Evolutionary conservation across 1,140 invertebrate species (phyloP), one percentile per base, ranked within the genome.

Genomic region (Drosophila navojoa): DNA sequence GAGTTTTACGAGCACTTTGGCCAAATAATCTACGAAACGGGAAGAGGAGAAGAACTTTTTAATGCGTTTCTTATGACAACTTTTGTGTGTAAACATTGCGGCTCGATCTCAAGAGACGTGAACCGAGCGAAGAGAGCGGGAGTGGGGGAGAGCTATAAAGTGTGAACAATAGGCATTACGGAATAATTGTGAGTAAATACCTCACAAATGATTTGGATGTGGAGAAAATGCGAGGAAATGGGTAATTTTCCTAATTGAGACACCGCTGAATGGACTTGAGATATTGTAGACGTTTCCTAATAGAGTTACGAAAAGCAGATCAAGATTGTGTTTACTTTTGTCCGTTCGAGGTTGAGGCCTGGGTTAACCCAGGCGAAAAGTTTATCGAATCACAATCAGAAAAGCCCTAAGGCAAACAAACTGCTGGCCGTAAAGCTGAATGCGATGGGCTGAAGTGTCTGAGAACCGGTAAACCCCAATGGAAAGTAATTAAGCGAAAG

Each of bases 361-460:
- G 16, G 53, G 42, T 67, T 40, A 49, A 29, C 29, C 32, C 55
- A 15, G 7, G 40, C 13, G n/a, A 45, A 57, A 59, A 35, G 47
- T 68, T 40, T 67, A 42, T 74, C 71, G 45, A 38, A 22, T 54
- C 59, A 16, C 9, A 13, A 62, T 62, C 49, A 50, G 42, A 3
- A 49, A 69, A 76, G 68, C 63, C 76, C 27, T 68, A 85, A 55
- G 62, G 44, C 44, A 86, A 87, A 79, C 69, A 52, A 40, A 19
- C 35, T 4, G n/a, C 15, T 9, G 3, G 15, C 47, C 38, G 10
- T 3, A 54, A 82, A 64, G 52, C 42, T 55, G 42, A 59, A 38
- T 44, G 45, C 53, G 86, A 85, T 87, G 79, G 82, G 76, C 61
- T 86, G 79, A 86, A 81, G 79, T 73, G 61, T 79, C 76, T 60